Base-by-base conservation (phyloP, 2,113 vertebrate genomes). In the Hyperoodon ampullatus region DNA sequence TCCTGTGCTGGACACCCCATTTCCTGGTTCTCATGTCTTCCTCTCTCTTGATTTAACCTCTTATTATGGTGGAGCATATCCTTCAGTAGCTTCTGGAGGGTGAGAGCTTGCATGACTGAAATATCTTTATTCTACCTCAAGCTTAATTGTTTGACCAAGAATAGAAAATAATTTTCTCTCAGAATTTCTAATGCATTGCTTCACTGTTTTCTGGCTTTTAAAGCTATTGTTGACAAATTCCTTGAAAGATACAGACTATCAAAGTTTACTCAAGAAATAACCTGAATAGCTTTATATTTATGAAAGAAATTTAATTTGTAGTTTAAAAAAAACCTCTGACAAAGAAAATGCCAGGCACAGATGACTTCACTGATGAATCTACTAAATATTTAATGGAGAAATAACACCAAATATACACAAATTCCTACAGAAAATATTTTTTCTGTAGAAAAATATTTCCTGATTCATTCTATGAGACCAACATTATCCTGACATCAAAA, bases 191-290 rank as follows among this genome's bases (percentile, higher is more conserved):
- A 70, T 30, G 42, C 28, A 71, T 72, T 77, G 16, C 5, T 44
- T 44, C 33, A 82, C 21, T 19, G 4, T 77, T 92, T 71, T 44
- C 53, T 86, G 77, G 13, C 78, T 86, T 94, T 87, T n/a, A 71
- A 87, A 80, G 1, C 55, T 61, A 82, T 30, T 35, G 35, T 92
- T 63, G 33, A 83, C 8, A 90, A n/a, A 84, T 66, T 75, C 30
- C 16, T 84, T 75, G 19, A 60, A 75, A 90, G 60, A 39, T 10
- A 58, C 50, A 94, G 72, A 68, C 50, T 75, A 65, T 26, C 30
- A 77, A 84, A 66, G 13, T 84, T 75, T 77, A 68, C 30, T 84
- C 23, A 94, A 83, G 23, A 94, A 84, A 47, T 80, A 94, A 66
- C 28, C 16, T 84, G 18, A 55, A 58, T 24, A 90, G 35, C 10